phyloP scores from a whole-genome alignment of 2,888 invertebrate genomes.

The Frankliniella intonsa region DNA sequence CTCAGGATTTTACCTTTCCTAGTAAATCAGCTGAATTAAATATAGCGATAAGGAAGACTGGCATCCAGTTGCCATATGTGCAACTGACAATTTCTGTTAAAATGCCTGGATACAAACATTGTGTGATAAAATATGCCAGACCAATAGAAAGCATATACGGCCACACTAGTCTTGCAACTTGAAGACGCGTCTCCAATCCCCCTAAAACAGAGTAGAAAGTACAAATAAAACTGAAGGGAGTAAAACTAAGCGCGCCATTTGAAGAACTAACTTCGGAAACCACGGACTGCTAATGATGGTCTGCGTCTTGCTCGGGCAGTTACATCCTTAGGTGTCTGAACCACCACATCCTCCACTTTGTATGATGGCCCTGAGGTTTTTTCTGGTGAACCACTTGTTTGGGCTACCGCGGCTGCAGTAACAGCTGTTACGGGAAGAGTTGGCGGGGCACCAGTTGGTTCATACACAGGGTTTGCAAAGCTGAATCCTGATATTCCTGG shows the following conservation, averaged over 20 bases:
- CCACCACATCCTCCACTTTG: slow-evolving; percentile 72
- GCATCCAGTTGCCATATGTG: slow-evolving; percentile 81
- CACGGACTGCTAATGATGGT: slow-evolving; percentile 1
- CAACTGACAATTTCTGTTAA: slow-evolving; percentile 84
- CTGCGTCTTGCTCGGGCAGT: neutral
- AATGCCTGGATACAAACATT: slow-evolving; percentile 86
- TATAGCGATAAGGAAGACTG: slow-evolving; percentile 81
- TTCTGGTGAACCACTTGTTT: slow-evolving; percentile 42
- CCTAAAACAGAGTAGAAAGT: slow-evolving; percentile 50
- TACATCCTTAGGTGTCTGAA: slow-evolving; percentile 41
- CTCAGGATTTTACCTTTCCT: slow-evolving; percentile 63
- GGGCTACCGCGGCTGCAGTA: slow-evolving; percentile 41
- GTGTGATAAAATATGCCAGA: slow-evolving; percentile 81
- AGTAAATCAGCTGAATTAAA: slow-evolving; percentile 84
- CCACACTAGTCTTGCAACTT: slow-evolving; percentile 77
- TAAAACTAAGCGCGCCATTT: neutral
- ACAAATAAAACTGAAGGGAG: slow-evolving; percentile 27
- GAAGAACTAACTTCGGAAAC: neutral
- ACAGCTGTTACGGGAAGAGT: slow-evolving; percentile 35
- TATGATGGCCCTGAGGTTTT: slow-evolving; percentile 57
- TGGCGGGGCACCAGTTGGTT: slow-evolving; percentile 54
- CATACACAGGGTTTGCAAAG: slow-evolving; percentile 80
- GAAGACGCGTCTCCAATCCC: slow-evolving; percentile 66
- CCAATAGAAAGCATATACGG: slow-evolving; percentile 89
- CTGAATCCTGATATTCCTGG: slow-evolving; percentile 60